Percentiles rank a stretch among this genome's conserved stretches.
phyloP scores from a whole-genome alignment of 2,888 invertebrate genomes.

The Hylaea fasciaria region DNA sequence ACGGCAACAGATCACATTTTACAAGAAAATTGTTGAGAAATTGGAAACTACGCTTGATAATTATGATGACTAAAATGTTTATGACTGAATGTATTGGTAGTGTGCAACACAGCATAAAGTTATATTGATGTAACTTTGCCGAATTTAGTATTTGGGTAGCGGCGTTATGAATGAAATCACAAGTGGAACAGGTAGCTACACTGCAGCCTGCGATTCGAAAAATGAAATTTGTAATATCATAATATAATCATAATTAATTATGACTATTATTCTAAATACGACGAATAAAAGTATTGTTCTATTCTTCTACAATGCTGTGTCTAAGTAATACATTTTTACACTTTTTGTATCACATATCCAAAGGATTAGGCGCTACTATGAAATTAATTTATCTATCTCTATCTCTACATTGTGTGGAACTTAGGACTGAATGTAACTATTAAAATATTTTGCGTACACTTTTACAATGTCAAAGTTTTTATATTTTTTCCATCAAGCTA shows the following conservation, averaged over 20 bases:
- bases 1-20: constrained; percentile 95
- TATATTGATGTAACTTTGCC: constrained; percentile 4
- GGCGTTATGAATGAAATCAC: constrained; percentile 14
- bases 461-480: constrained; percentile 29
- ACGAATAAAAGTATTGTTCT: constrained; percentile 12
- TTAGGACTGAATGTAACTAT: constrained; percentile 69
- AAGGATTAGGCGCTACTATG: constrained; percentile 62
- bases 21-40: constrained; percentile 92
- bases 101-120: constrained; percentile 28
- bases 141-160: constrained; percentile 26
- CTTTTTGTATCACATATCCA: constrained; percentile 55
- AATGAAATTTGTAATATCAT: constrained; percentile 4
- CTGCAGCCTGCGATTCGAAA: constrained; percentile 10
- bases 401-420: constrained; percentile 69
- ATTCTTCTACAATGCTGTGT: constrained; percentile 27
- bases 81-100: constrained; percentile 43
- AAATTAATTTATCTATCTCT: constrained; percentile 64
- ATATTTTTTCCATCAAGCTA: constrained; percentile 56
- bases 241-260: constrained; percentile 9
- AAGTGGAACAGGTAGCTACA: background rate
- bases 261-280: constrained; percentile 15
- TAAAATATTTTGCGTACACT: constrained; percentile 36
- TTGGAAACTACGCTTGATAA: constrained; percentile 85
- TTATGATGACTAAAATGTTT: constrained; percentile 70
- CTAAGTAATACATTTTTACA: constrained; percentile 26